A percentile compares a stretch with the other conserved stretches of the same genome.
phyloP scores from a whole-genome alignment of 2,888 invertebrate genomes.

The Cosmia pyralina region DNA sequence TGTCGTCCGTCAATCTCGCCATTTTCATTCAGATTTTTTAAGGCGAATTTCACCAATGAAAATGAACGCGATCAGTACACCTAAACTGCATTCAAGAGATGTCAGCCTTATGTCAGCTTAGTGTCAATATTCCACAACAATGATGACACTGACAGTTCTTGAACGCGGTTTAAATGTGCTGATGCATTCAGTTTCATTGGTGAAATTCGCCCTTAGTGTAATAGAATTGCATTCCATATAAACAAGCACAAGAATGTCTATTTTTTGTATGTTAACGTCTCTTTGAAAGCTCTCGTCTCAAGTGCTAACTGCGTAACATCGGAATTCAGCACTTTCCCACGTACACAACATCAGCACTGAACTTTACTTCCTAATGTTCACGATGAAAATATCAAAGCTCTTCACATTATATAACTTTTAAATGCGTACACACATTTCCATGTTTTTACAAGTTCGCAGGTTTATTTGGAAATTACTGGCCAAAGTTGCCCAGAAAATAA shows the following conservation, averaged over 20 bases:
- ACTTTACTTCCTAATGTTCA: slow-evolving; percentile 60
- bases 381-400: slow-evolving; percentile 68
- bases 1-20: too few relatives aligned
- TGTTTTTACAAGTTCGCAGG: neutral
- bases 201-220: neutral
- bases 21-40: too few relatives aligned
- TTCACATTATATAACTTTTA: slow-evolving; percentile 34
- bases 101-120: too few relatives aligned
- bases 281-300: slow-evolving; percentile 35
- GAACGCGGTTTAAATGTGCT: too few relatives aligned
- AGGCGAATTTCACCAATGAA: too few relatives aligned
- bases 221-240: neutral
- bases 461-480: neutral
- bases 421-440: neutral
- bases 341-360: slow-evolving; percentile 38
- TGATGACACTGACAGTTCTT: too few relatives aligned
- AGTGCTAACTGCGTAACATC: slow-evolving; percentile 29
- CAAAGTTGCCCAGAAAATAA: neutral
- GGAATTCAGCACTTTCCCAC: slow-evolving; percentile 60
- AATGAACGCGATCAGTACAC: too few relatives aligned
- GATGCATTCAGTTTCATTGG: too few relatives aligned
- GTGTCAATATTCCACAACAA: slow-evolving; percentile 6
- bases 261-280: slow-evolving; percentile 20
- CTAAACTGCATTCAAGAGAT: too few relatives aligned
- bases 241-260: slow-evolving; percentile 14